Base-by-base conservation (phyloP, 2,113 vertebrate species). In the Podocnemis expansa region DNA sequence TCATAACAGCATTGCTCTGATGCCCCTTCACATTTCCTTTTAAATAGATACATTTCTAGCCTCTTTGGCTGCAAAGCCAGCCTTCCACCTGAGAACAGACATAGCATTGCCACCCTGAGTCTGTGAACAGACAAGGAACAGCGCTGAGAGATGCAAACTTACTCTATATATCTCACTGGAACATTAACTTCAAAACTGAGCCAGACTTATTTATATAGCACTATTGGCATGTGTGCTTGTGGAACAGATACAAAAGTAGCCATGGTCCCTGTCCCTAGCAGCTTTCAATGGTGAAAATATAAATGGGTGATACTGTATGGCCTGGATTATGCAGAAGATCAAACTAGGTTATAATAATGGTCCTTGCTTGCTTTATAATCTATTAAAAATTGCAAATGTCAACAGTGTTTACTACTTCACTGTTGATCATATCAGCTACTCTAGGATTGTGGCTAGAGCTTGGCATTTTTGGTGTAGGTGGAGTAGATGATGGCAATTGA, bases 151-250 rank as follows among this genome's bases (percentile, higher is more conserved):
- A n/a, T 67, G 34, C n/a, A n/a, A 67, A 67, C 34, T 67, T n/a
- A 34, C 60, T 17, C 17, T 14, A n/a, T 67, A n/a, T 34, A 67
- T 67, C 60, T 67, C 34, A n/a, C 60, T n/a, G 60, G 7, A 34
- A 34, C 19, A 4, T 67, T 67, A 67, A 67, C 89, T 92, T 89
- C 55, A 67, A 43, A 3, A 0, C 0, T 8, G 34, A 8, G 47
- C 38, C 1, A 2, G 41, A 70, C 81, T 93, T 1, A 0, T 79
- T 78, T 31, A 84, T 60, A 43, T n/a, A 56, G 41, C 52, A 22
- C 60, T 34, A 21, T 88, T 76, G 21, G 52, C 34, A 31, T 49
- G 29, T 80, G 52, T 87, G 79, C 78, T 45, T n/a, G 70, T 7
- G 34, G n/a, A n/a, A n/a, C 60, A 0, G 73, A 82, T 78, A 60